phyloP scores from a whole-genome alignment of 2,888 invertebrate species.

The Rhabditoides inermis region DNA sequence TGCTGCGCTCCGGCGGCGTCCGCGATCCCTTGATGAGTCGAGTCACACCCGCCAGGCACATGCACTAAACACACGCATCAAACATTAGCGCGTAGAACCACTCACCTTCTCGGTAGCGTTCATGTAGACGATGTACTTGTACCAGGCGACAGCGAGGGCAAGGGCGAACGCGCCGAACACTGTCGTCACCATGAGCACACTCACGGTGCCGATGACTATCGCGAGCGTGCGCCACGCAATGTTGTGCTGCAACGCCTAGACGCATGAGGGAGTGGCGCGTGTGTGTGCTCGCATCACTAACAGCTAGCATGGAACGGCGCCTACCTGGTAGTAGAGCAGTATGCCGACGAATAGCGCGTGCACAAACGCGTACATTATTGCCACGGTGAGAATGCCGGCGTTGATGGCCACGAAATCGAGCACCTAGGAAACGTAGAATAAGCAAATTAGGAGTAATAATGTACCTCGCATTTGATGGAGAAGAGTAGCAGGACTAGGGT shows the following conservation, averaged over 20 bases:
- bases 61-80: constrained; percentile 10
- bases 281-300: not conserved
- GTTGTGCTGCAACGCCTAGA: constrained; percentile 15
- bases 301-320: not conserved
- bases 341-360: constrained; percentile 33
- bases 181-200: constrained; percentile 30
- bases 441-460: not conserved
- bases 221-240: constrained; percentile 18
- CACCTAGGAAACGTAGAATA: not conserved
- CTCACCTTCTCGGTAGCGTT: constrained; percentile 20
- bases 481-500: constrained; percentile 31
- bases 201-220: constrained; percentile 23
- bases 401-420: constrained; percentile 41
- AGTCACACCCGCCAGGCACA: constrained; percentile 12
- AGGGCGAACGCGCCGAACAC: constrained; percentile 31
- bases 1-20: constrained; percentile 1
- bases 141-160: constrained; percentile 33
- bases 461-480: constrained; percentile 22
- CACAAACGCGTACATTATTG: constrained; percentile 28
- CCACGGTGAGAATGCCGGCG: constrained; percentile 24
- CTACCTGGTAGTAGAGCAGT: constrained; percentile 22
- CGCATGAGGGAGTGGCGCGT: not conserved
- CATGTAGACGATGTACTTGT: constrained; percentile 45
- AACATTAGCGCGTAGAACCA: not conserved
- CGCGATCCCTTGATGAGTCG: constrained; percentile 13